Conservation (phyloP, 2,888 invertebrate species). For the Coelogynopora nodosa region DNA sequence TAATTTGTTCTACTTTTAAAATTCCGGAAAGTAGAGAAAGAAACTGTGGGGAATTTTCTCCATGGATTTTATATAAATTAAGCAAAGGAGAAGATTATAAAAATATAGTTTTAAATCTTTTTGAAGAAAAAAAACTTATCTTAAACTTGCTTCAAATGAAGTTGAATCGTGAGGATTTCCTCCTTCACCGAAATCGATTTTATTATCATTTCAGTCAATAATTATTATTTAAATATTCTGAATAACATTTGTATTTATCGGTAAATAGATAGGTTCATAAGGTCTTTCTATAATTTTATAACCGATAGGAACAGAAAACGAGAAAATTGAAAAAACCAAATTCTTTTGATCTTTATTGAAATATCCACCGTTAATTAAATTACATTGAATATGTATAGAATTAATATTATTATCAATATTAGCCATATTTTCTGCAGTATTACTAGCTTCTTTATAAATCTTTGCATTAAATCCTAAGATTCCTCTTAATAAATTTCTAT, state of each 20-base stretch:
- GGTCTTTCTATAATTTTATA: background rate
- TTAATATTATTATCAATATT: background rate
- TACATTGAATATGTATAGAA: background rate
- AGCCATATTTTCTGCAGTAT: background rate
- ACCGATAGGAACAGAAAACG: constrained; percentile 10
- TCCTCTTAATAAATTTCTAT: background rate
- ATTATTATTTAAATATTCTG: background rate
- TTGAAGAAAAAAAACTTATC: background rate
- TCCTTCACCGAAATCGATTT: constrained; percentile 35
- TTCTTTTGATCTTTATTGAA: background rate
- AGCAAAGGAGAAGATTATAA: no score
- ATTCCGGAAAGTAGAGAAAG: no score
- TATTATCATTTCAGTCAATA: background rate
- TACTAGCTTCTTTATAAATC: no score
- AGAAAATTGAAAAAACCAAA: background rate
- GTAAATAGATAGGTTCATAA: background rate
- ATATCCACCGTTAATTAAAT: background rate
- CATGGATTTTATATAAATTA: no score
- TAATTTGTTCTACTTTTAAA: no score
- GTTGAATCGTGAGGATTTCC: background rate
- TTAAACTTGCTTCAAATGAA: background rate
- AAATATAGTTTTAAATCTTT: no score
- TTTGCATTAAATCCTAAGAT: background rate
- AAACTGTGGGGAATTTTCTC: no score
- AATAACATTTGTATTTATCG: background rate